phyloP scores from a whole-genome alignment of 2,888 invertebrate genomes.

The Drosophila anomalata region DNA sequence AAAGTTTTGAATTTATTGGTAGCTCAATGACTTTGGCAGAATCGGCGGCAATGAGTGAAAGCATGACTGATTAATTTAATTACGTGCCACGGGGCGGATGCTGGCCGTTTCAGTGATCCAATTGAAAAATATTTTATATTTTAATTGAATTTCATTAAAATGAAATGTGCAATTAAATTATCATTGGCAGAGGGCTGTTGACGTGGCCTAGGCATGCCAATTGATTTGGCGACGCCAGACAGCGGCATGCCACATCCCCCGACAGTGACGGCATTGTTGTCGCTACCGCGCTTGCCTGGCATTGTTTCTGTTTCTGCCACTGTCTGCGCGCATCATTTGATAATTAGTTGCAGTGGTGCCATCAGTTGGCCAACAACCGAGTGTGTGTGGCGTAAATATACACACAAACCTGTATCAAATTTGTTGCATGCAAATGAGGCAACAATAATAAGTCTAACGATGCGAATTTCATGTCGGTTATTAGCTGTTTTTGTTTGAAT shows the following conservation, averaged over 20 bases:
- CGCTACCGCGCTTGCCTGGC: conserved; percentile 4
- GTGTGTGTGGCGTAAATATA: conserved; percentile 13
- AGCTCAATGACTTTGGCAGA: conserved; percentile 24
- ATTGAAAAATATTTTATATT: conserved; percentile 51
- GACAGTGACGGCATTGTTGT: conserved; percentile 37
- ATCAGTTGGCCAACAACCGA: conserved; percentile 26
- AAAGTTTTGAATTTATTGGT: conserved; percentile 17
- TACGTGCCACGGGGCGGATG: conserved; percentile 22
- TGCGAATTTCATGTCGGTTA: conserved; percentile 10
- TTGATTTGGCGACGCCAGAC: conserved; percentile 40
- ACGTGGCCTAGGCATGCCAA: conserved; percentile 32
- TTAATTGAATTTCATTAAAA: conserved; percentile 63
- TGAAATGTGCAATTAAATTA: conserved; percentile 64
- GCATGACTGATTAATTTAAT: conserved; percentile 51
- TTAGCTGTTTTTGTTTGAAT: conserved; percentile 25
- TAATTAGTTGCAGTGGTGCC: conserved; percentile 52
- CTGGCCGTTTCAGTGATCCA: conserved; percentile 38
- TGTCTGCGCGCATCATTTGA: conserved; percentile 44
- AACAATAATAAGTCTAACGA: conserved; percentile 28
- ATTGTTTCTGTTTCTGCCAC: conserved; percentile 13
- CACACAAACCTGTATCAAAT: not conserved
- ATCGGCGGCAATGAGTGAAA: conserved; percentile 37
- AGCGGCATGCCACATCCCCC: conserved; percentile 27
- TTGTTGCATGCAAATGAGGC: conserved; percentile 36
- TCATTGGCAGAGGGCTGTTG: conserved; percentile 30